Evolutionary conservation across 2,797 vertebrate genomes (phyloP), one percentile per base, ranked within the genome.

Genomic region (Lacerta agilis): DNA sequence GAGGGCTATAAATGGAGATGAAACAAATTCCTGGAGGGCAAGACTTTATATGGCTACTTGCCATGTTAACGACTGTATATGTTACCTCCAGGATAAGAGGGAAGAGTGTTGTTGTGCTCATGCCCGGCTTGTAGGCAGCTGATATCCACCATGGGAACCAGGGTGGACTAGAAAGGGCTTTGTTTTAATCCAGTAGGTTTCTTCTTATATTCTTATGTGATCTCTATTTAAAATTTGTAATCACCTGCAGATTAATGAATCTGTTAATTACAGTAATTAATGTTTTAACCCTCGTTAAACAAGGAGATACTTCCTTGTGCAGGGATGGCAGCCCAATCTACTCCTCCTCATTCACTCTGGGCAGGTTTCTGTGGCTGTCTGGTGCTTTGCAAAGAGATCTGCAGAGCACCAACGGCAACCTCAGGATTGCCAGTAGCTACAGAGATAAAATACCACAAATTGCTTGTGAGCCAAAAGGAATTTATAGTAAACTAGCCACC

Each of bases 361-460:
- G 87, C 67, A 88, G 20, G 25, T 38, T 75, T 75, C 69, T 85
- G 77, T 64, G 71, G 58, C 58, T 85, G 55, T 72, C 58, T 82
- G 29, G 58, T 61, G 45, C 45, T 83, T 45, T 84, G 29, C 66
- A 73, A 79, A 45, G 49, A 49, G 29, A 45, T 73, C 38, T 38
- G n/a, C 38, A 45, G 49, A 73, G 55, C 82, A 88, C 76, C 49
- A 79, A 72, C 64, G 86, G 86, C 73, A 83, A 41, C 75, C 64
- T 88, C 72, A 83, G n/a, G 20, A 80, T 79, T 85, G 83, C 77
- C 77, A 67, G 41, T 85, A 81, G 87, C 87, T 76, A 81, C 77
- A 55, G 33, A 85, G 87, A 89, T 89, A 85, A 89, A 81, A 89
- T 89, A 85, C 83, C 77, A 85, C 69, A 85, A 67, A 69, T 67